phyloP scores from a whole-genome alignment of 2,888 invertebrate species.

The Trissolcus brochymenae region DNA sequence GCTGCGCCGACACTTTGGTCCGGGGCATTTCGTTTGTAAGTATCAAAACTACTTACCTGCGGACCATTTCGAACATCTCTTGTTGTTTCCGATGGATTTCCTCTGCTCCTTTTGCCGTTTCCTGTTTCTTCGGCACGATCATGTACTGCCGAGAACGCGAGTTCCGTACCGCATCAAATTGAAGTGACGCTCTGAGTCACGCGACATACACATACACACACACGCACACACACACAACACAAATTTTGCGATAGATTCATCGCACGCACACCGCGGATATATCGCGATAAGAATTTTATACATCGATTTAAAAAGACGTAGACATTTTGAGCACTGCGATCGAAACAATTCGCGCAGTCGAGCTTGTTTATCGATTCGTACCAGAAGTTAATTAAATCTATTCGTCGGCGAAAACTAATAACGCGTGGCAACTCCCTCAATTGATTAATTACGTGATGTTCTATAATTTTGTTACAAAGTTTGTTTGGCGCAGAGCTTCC shows the following conservation, averaged over 20 bases:
- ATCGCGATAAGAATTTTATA: slow-evolving; percentile 47
- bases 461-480: too few species aligned
- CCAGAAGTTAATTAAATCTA: slow-evolving; percentile 17
- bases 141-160: slow-evolving; percentile 14
- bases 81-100: slow-evolving; percentile 52
- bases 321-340: slow-evolving; percentile 41
- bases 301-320: slow-evolving; percentile 36
- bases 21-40: slow-evolving; percentile 34
- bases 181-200: slow-evolving; percentile 41
- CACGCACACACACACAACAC: slow-evolving; percentile 30
- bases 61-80: slow-evolving; percentile 46
- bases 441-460: neutral
- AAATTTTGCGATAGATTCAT: slow-evolving; percentile 42
- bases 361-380: slow-evolving; percentile 24
- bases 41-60: slow-evolving; percentile 43
- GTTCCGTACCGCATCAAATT: slow-evolving; percentile 45
- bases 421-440: neutral
- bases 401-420: slow-evolving; percentile 16
- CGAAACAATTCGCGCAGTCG: slow-evolving; percentile 20
- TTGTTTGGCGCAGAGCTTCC: too few species aligned
- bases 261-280: slow-evolving; percentile 38
- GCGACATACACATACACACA: slow-evolving; percentile 40
- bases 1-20: slow-evolving; percentile 49
- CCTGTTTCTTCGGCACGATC: slow-evolving; percentile 23
- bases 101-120: slow-evolving; percentile 3